Conservation (phyloP, 2,888 invertebrate genomes). For the Drosophila prostipennis region DNA sequence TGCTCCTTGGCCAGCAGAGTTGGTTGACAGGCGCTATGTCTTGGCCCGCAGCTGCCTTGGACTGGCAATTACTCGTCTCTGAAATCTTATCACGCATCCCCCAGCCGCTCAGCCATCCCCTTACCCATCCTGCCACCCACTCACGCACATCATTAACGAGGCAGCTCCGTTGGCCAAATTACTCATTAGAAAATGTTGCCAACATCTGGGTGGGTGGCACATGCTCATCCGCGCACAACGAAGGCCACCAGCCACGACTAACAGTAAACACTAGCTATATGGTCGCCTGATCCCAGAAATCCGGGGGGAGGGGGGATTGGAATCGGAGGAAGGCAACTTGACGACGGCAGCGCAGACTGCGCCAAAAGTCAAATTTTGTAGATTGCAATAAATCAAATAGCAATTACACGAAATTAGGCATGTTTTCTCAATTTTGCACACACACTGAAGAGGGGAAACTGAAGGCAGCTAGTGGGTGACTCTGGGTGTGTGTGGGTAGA, state of each 20-base stretch:
- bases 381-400: constrained; percentile 83
- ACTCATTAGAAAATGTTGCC: constrained; percentile 70
- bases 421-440: constrained; percentile 80
- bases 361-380: constrained; percentile 82
- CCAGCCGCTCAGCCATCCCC: not conserved
- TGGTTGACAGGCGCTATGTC: constrained; percentile 38
- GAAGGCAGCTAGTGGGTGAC: not conserved
- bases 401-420: constrained; percentile 83
- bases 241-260: constrained; percentile 53
- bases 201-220: constrained; percentile 60
- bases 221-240: constrained; percentile 7
- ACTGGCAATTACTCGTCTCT: constrained; percentile 59
- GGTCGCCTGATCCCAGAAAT: constrained; percentile 27
- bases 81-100: constrained; percentile 60
- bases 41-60: constrained; percentile 51
- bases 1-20: constrained; percentile 26
- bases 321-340: constrained; percentile 21
- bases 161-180: constrained; percentile 61
- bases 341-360: constrained; percentile 59
- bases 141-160: constrained; percentile 60
- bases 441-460: constrained; percentile 28
- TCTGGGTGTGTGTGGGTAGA: constrained; percentile 13
- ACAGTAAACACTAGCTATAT: constrained; percentile 53
- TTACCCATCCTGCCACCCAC: constrained; percentile 21
- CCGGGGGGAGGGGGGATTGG: constrained; percentile 39